Base-by-base conservation (phyloP, 1,140 invertebrate genomes). In the Amphibalanus amphitrite region DNA sequence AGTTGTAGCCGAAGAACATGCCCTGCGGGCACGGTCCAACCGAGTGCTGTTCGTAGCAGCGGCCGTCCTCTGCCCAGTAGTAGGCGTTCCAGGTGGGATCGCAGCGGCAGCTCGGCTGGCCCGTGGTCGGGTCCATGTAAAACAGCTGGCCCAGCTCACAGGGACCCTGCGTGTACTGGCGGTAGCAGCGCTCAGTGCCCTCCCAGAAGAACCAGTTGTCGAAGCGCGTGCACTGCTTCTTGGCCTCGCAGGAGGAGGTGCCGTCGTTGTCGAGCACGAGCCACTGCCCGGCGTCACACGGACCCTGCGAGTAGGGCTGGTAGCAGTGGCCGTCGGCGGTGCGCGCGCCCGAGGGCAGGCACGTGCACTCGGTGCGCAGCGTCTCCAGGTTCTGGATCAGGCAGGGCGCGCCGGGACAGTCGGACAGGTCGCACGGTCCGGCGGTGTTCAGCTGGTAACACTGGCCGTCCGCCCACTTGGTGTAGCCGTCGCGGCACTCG, bases 131-230 rank as follows among this genome's bases (percentile, higher is more conserved):
- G 70, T 78, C 74, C 23, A 78, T 70, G 69, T 77, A 78, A 71
- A 78, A 78, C 30, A 78, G 74, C 40, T 76, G 76, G 67, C 77
- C 77, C 59, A 71, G 72, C 25, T 74, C 70, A 70, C 77, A 78
- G 20, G 77, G 77, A 1, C 77, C 77, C 67, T 75, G 76, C 6
- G 76, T 76, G 65, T 75, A 78, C 70, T 78, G 77, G 26, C 77
- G 73, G 72, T 78, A 78, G 69, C 77, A 78, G 10, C 76, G 72
- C 70, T 77, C 72, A 67, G 77, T 75, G n/a, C 74, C 71, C 38
- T 73, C 71, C 77, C 77, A 78, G 70, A 71, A 77, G 73, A 77
- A 78, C 77, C 77, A 78, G 72, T 78, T 78, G 71, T 78, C 77
- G 69, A 76, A 78, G n/a, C 77, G 70, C 10, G 75, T 72, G 72